Evolutionary conservation across 2,113 vertebrate genomes (phyloP).

Genomic region (Nothoprocta perdicaria): DNA sequence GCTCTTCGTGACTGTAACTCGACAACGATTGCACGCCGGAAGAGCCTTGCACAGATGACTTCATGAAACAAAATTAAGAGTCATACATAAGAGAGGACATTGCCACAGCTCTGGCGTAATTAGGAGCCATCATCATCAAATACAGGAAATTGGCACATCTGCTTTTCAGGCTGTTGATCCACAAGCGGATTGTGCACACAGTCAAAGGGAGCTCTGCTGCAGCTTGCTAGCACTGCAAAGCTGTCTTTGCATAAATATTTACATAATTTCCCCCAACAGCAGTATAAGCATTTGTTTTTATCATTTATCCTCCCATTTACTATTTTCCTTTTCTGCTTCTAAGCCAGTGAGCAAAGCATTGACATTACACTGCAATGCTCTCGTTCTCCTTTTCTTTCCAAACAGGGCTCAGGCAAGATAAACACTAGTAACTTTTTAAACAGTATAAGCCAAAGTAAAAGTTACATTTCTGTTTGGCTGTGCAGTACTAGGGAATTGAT

Average conservation of each 20-base stretch:
- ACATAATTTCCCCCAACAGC: conserved; percentile 65
- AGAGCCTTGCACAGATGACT: conserved; percentile 62
- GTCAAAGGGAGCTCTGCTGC: conserved; percentile 61
- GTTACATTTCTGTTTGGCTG: neutral
- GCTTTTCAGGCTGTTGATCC: conserved; percentile 78
- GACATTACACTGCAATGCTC: neutral
- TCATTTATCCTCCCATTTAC: conserved; percentile 50
- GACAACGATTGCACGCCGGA: conserved; percentile 21
- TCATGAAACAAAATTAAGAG: conserved; percentile 76
- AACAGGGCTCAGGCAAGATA: neutral
- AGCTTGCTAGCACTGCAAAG: conserved; percentile 60
- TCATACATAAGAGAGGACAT: conserved; percentile 73
- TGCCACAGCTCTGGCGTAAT: conserved; percentile 77
- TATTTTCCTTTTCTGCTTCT: conserved; percentile 24
- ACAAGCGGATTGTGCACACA: conserved; percentile 39
- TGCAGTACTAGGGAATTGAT: neutral
- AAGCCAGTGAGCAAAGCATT: neutral
- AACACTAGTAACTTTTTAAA: neutral
- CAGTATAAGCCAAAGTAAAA: neutral
- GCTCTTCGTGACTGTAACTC: conserved; percentile 43
- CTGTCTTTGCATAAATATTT: conserved; percentile 72
- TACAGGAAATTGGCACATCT: conserved; percentile 84
- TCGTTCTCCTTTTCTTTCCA: neutral
- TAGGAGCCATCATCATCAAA: conserved; percentile 81
- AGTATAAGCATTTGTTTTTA: conserved; percentile 53